These are phyloP conservation scores for Mugil cephalus DNA, from an alignment of 2,113 vertebrate species.

Conservation along the genomic window DNA sequence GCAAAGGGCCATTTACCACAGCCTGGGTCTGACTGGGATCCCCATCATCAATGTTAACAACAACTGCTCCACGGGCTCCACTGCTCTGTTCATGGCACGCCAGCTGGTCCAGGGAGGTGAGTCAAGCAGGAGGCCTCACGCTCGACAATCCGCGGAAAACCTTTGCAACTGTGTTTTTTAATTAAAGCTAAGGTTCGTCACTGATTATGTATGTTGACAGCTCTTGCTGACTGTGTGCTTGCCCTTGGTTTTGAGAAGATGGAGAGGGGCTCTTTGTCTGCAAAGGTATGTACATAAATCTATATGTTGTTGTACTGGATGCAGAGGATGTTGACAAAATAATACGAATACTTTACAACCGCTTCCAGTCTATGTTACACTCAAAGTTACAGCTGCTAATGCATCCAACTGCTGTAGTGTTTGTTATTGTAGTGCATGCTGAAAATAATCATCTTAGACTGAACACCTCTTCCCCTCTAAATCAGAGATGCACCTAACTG, in stretches of 20 bases:
- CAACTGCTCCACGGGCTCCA: slow-evolving; percentile 96
- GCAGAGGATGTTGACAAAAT: background rate
- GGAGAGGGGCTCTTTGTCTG: slow-evolving; percentile 85
- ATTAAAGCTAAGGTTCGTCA: background rate
- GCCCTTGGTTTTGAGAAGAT: slow-evolving; percentile 98
- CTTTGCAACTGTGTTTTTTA: too few relatives aligned
- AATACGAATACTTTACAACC: background rate
- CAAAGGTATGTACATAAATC: slow-evolving; percentile 73
- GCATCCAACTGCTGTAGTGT: background rate
- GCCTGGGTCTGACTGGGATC: slow-evolving; percentile 94
- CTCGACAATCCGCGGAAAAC: background rate
- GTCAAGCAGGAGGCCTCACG: slow-evolving; percentile 37
- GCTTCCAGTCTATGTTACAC: background rate
- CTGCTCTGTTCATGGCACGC: slow-evolving; percentile 92
- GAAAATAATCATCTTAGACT: too few relatives aligned
- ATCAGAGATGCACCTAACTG: too few relatives aligned
- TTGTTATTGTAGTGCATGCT: too few relatives aligned
- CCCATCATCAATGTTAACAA: slow-evolving; percentile 97
- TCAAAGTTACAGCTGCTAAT: too few relatives aligned
- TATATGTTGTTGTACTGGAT: background rate
- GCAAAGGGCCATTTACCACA: slow-evolving; percentile 95
- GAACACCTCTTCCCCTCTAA: too few relatives aligned
- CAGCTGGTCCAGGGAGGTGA: slow-evolving; percentile 93
- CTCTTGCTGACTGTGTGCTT: slow-evolving; percentile 91
- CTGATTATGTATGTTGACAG: slow-evolving; percentile 72